These are phyloP conservation scores for Butorides virescens DNA, from an alignment of 2,113 vertebrate species.

Conservation along the genomic window DNA sequence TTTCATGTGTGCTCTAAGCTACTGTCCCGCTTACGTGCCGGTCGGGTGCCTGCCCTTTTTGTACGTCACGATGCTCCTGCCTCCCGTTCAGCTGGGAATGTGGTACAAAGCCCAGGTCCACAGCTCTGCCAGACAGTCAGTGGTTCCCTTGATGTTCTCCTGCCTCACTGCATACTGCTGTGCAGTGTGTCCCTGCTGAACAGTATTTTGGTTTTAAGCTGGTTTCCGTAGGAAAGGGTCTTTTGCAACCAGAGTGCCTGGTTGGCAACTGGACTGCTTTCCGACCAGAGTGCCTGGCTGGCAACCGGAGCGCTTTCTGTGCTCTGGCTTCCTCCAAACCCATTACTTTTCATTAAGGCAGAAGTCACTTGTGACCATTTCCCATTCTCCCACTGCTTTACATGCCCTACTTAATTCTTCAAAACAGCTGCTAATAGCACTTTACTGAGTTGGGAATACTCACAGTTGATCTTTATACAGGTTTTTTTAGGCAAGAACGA, in stretches of 20 bases:
- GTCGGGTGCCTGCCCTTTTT: background rate
- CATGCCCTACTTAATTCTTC: background rate
- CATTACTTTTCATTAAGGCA: background rate
- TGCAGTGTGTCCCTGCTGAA: background rate
- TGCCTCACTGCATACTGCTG: background rate
- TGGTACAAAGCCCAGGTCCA: background rate
- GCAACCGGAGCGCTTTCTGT: accelerated
- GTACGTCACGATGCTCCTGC: background rate
- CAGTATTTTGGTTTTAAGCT: background rate
- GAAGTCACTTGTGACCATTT: background rate
- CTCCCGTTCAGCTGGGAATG: accelerated
- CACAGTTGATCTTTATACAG: too few relatives aligned
- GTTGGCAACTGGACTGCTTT: accelerated
- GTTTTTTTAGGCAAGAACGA: background rate
- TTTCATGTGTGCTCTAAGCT: background rate
- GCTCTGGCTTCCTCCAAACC: background rate
- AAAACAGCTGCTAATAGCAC: background rate
- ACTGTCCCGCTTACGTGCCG: accelerated
- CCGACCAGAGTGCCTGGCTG: too few relatives aligned
- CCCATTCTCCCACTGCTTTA: background rate
- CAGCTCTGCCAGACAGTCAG: accelerated
- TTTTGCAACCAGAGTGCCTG: background rate
- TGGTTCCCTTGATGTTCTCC: background rate
- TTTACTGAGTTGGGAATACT: background rate
- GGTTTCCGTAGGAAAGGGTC: background rate